Base-by-base conservation (phyloP, 2,113 vertebrate genomes). In the Xyrauchen texanus region DNA sequence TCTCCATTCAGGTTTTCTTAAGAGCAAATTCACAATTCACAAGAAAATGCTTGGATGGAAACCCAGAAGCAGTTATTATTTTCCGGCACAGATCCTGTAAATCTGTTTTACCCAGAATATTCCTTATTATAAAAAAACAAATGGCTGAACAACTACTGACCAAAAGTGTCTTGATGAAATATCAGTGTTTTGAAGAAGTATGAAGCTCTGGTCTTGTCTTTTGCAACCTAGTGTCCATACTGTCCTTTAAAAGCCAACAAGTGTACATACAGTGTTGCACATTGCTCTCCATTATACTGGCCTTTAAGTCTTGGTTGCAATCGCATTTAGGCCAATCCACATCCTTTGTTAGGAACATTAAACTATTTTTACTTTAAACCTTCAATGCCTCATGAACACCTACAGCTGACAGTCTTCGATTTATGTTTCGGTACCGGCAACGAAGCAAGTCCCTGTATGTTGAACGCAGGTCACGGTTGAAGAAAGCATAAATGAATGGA, bases 401-500 rank as follows among this genome's bases (percentile, higher is more conserved):
- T 42, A 94, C 92, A 5, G 93, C 93, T 2, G 93, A 94, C 12
- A 94, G 92, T 0, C 93, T 81, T 0, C 93, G 89, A 90, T 94
- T 94, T 85, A 94, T 94, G 88, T 94, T 94, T 42, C 93, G 91
- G 75, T 93, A 94, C 10, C 93, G 91, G 64, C 93, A 94, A 44
- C 92, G 92, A 5, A 94, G 88, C 52, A 94, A 88, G 86, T 94
- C 92, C 0, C 90, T 90, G 66, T 94, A 94, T 21, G 93, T 94
- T 67, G 93, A 93, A 70, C 93, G 91, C 81, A 94, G 88, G 86
- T 93, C 93, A 8, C 93, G 89, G 83, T 94, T 94, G 84, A 94
- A 94, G 86, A 94, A 94, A 86, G 93, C 93, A 6, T 94, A 94
- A 77, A 94, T 94, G 80, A 94, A 93, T 34, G 93, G 93, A 84